Base-by-base conservation (phyloP, 92 coral and sea anemone species). In the Epizoanthus fatuus region DNA sequence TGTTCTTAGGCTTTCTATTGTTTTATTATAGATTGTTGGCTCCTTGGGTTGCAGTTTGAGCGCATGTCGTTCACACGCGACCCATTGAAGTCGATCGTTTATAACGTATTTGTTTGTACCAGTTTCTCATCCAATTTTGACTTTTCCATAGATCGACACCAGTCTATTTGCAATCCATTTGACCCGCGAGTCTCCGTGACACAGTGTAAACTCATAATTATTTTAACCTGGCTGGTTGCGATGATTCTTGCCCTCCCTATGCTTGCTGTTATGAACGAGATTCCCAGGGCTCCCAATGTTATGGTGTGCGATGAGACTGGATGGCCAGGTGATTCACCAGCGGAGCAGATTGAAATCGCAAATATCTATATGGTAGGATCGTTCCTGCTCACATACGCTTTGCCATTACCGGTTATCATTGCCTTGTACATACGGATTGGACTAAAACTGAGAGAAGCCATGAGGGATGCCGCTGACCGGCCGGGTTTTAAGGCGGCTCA, bases 401-500 rank as follows among this genome's bases (percentile, higher is more conserved):
- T 97, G 25, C 99, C 99, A 22, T 87, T 97, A 78, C 94, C 96
- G 7, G 68, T 97, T 57, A 93, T 97, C 80, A 95, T 92, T 71
- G 65, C 90, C 39, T 86, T 97, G 53, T 97, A 95, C 74, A 93
- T 97, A 45, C 85, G 87, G 55, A 97, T 97, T 42, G 97, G 94
- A 32, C 80, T 95, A 3, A 96, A 96, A 62, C 91, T 97, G 71
- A 87, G 89, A 42, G 94, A 93, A 60, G 99, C 98, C 14, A 96
- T 90, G 80, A 87, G 83, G 54, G 99, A 97, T 58, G 99, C 94
- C 69, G 99, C 93, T 75, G 98, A 97, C 88, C 94, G 99, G 77
- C 98, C 98, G 9, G 99, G 99, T 9, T 97, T 97, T 55, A 94
- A 89, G 8, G 96, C 93, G 65, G 98, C 95, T 71, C 96, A 95